Evolutionary conservation across 2,888 invertebrate species (phyloP).

Genomic region (Hypselothyrea guttata): DNA sequence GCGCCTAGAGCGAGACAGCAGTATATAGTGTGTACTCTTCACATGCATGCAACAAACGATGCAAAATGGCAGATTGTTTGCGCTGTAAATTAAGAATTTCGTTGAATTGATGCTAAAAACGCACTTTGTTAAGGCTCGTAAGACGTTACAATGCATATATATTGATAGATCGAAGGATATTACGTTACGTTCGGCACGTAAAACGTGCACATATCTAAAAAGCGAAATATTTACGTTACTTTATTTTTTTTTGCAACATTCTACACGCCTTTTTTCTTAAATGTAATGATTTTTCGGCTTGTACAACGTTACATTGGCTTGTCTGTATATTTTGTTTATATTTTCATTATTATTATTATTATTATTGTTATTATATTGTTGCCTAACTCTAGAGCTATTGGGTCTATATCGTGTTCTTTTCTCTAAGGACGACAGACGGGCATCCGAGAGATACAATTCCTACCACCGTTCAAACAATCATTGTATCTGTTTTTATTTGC

Average conservation of each 20-base stretch:
- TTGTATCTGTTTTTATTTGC: conserved; percentile 21
- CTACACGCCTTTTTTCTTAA: conserved; percentile 51
- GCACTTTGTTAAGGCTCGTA: conserved; percentile 59
- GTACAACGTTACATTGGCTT: conserved; percentile 54
- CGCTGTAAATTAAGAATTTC: too few relatives aligned
- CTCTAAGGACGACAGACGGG: conserved; percentile 16
- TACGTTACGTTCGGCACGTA: conserved; percentile 28
- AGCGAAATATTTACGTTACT: background rate
- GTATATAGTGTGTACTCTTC: background rate
- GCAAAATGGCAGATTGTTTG: too few relatives aligned
- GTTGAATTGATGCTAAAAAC: too few relatives aligned
- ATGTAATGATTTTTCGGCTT: conserved; percentile 21
- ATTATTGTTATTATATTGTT: too few relatives aligned
- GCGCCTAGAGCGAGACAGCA: conserved; percentile 14
- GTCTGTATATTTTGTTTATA: background rate
- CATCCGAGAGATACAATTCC: conserved; percentile 21
- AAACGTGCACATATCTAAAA: conserved; percentile 19
- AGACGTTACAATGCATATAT: conserved; percentile 59
- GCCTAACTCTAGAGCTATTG: too few relatives aligned
- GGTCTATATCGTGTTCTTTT: conserved; percentile 5
- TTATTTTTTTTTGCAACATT: conserved; percentile 52
- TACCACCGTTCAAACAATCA: too few relatives aligned
- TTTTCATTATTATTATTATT: background rate
- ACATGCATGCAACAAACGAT: conserved; percentile 10
- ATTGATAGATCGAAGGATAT: background rate